These are phyloP conservation scores for Leiothrix lutea DNA, from an alignment of 2,113 vertebrate genomes.

Conservation along the genomic window DNA sequence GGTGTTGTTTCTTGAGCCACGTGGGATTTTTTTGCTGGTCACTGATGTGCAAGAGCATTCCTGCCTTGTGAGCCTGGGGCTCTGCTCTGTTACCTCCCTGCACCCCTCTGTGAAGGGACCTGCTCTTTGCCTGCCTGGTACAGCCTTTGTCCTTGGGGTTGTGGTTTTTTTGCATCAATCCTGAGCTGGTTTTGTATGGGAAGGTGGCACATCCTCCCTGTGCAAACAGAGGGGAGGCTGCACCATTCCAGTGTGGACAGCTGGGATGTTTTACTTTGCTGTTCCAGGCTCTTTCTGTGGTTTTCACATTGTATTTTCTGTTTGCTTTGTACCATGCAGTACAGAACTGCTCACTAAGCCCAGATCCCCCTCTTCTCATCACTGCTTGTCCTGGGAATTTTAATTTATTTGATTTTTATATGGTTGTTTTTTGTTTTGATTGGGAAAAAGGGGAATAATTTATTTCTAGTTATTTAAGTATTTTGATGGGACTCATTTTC, in stretches of 20 bases:
- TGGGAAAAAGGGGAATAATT: background rate
- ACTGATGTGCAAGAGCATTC: background rate
- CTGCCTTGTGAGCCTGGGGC: background rate
- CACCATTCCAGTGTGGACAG: fast-evolving
- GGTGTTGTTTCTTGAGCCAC: background rate
- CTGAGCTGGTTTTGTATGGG: background rate
- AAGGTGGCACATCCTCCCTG: background rate
- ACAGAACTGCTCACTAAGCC: background rate
- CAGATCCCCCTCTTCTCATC: background rate
- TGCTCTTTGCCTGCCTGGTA: background rate
- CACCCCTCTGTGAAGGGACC: background rate
- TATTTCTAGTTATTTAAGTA: background rate
- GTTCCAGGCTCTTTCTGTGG: background rate
- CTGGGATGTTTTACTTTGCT: background rate
- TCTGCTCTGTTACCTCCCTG: background rate
- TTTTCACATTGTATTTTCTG: background rate
- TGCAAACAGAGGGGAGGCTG: background rate
- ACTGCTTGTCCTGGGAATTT: background rate
- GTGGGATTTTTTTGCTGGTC: background rate
- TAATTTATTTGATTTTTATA: slow-evolving; percentile 6
- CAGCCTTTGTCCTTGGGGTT: background rate
- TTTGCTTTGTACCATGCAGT: background rate
- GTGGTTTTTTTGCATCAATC: background rate
- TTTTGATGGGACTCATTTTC: background rate
- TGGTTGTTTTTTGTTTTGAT: background rate